Percentiles rank a stretch among this genome's conserved stretches.
Conservation (phyloP, 2,113 vertebrate species). For the Grallaria varia region DNA sequence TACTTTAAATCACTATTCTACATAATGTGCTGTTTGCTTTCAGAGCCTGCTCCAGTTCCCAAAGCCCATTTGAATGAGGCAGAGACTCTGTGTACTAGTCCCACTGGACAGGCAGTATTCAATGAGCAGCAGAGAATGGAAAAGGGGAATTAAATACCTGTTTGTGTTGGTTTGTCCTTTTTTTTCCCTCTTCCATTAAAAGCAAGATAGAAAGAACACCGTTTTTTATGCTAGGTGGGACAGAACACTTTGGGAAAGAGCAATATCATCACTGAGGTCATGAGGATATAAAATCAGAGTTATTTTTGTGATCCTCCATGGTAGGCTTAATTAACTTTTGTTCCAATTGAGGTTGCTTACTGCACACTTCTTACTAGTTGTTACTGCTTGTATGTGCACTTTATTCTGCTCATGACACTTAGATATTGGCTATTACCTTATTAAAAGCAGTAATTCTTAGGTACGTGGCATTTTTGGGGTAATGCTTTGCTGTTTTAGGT, state of each 20-base stretch:
- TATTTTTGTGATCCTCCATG: not conserved
- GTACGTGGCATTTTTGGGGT: not conserved
- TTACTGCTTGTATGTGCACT: conserved; percentile 10
- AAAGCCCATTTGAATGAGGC: not conserved
- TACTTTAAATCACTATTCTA: not conserved
- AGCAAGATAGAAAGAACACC: not conserved
- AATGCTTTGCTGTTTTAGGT: not conserved
- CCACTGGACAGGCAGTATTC: not conserved
- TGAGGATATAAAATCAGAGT: not conserved
- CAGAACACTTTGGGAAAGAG: not conserved
- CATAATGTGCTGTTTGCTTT: rapidly evolving
- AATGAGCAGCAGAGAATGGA: not conserved
- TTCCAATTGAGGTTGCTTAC: conserved; percentile 42
- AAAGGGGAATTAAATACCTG: not conserved
- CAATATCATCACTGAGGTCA: not conserved
- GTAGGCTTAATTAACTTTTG: conserved; percentile 41
- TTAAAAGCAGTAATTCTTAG: conserved; percentile 53
- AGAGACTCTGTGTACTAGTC: not conserved
- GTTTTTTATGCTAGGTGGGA: not conserved
- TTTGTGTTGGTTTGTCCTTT: not conserved
- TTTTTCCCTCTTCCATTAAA: not conserved
- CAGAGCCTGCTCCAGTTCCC: not conserved
- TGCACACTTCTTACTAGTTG: not conserved
- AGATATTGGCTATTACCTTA: conserved; percentile 8
- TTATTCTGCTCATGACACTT: conserved; percentile 1